A percentile compares a stretch with the other conserved stretches of the same genome.
Evolutionary conservation across 23 tunicate species (phyloP).

Genomic region (Phallusia fumigata): DNA sequence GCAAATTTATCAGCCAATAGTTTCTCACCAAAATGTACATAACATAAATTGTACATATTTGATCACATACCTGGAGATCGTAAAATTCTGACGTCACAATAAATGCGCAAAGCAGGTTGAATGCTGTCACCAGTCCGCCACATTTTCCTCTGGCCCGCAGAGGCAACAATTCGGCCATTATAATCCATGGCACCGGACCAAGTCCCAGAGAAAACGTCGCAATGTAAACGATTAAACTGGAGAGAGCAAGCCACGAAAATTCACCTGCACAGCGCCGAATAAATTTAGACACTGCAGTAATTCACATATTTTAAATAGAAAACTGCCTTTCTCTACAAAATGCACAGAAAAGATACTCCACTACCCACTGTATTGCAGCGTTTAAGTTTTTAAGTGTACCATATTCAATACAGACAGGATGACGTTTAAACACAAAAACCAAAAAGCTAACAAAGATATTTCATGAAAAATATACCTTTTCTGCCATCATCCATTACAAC

Average conservation of each 20-base stretch:
- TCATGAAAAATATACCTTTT: too few relatives aligned
- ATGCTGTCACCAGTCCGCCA: slow-evolving; percentile 51
- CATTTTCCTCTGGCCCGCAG: slow-evolving; percentile 73
- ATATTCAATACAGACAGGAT: too few relatives aligned
- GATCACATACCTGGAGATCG: slow-evolving; percentile 59
- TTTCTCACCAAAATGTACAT: too few relatives aligned
- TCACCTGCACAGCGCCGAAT: slow-evolving; percentile 6
- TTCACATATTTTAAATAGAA: too few relatives aligned
- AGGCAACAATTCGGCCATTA: slow-evolving; percentile 67
- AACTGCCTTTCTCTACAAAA: too few relatives aligned
- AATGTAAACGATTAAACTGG: slow-evolving; percentile 74
- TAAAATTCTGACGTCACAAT: slow-evolving; percentile 68
- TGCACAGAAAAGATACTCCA: too few relatives aligned
- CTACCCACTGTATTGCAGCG: too few relatives aligned
- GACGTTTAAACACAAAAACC: too few relatives aligned
- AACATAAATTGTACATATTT: too few relatives aligned
- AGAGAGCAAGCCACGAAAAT: slow-evolving; percentile 71
- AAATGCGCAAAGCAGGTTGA: slow-evolving; percentile 59
- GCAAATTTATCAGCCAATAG: too few relatives aligned
- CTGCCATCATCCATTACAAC: slow-evolving; percentile 6
- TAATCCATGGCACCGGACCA: slow-evolving; percentile 88
- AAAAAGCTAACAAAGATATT: background rate
- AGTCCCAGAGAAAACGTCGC: slow-evolving; percentile 85
- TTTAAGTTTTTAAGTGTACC: too few relatives aligned
- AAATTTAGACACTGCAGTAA: too few relatives aligned